Evolutionary conservation across 2,797 vertebrate species (phyloP).

Genomic region (Peromyscus attwateri): DNA sequence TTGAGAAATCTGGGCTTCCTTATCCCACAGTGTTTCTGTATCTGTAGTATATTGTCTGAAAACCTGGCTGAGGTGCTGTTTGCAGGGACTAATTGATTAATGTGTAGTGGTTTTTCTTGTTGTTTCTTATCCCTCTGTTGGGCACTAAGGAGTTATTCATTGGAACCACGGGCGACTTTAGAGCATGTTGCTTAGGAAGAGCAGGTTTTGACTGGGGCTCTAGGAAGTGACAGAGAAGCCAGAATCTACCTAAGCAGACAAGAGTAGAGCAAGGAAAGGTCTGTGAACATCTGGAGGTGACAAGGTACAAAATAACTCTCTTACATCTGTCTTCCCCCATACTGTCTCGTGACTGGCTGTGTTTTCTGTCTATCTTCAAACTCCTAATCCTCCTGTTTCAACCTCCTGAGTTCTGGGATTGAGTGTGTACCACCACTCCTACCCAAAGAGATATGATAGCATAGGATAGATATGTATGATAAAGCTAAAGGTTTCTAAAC

Average conservation of each 20-base stretch:
- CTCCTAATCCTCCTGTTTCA: background rate
- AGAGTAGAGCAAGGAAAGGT: background rate
- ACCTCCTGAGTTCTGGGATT: background rate
- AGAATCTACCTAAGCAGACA: background rate
- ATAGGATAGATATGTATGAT: background rate
- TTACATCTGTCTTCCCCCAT: background rate
- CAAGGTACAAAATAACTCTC: background rate
- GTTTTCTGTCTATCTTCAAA: background rate
- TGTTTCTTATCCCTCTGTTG: background rate
- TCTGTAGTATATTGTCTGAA: background rate
- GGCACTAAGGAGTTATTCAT: background rate
- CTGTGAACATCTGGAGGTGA: background rate
- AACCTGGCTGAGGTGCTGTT: constrained; percentile 1
- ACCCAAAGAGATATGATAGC: background rate
- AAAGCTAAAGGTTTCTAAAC: constrained; percentile 24
- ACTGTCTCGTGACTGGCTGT: background rate
- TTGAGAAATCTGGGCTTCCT: constrained; percentile 40
- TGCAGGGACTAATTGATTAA: background rate
- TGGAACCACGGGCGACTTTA: background rate
- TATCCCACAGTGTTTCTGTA: background rate
- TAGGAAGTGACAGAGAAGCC: constrained; percentile 36
- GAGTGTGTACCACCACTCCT: background rate
- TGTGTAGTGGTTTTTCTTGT: constrained; percentile 16
- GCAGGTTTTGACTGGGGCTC: background rate
- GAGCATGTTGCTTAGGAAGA: background rate